These are phyloP conservation scores for Gouania willdenowi DNA, from an alignment of 2,797 vertebrate genomes.

Conservation along the genomic window DNA sequence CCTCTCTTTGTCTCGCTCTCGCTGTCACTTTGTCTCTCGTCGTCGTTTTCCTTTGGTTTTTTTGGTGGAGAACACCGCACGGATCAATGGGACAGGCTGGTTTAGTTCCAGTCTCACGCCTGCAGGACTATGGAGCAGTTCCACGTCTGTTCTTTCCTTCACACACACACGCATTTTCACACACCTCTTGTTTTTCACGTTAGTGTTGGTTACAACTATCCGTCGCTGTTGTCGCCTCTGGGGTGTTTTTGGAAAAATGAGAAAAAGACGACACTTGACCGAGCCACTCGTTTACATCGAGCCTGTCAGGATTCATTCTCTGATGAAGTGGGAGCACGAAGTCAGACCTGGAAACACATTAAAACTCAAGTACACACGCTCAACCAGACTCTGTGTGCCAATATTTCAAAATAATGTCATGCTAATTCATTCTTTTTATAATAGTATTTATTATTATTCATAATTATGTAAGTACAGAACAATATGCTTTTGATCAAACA, in stretches of 20 bases:
- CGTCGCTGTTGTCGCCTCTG: not conserved
- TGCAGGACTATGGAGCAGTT: too few species aligned
- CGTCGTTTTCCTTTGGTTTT: slow-evolving; percentile 1
- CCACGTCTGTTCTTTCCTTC: slow-evolving; percentile 1
- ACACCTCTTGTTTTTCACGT: not conserved
- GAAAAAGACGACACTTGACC: slow-evolving; percentile 8
- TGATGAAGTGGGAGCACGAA: not conserved
- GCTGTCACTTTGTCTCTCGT: not conserved
- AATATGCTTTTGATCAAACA: too few species aligned
- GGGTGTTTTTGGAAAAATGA: slow-evolving; percentile 7
- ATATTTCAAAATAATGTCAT: too few species aligned
- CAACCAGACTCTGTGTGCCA: too few species aligned
- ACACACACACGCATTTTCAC: slow-evolving; percentile 13
- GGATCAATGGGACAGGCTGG: too few species aligned
- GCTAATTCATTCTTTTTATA: too few species aligned
- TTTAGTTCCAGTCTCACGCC: too few species aligned
- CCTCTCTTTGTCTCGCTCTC: slow-evolving; percentile 20
- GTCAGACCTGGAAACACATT: not conserved
- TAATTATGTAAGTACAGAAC: too few species aligned
- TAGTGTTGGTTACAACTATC: slow-evolving; percentile 7
- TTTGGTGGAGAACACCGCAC: not conserved
- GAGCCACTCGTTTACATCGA: not conserved
- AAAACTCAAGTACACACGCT: too few species aligned
- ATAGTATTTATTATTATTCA: too few species aligned
- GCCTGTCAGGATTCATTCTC: not conserved